Percentiles rank a stretch among this genome's conserved stretches.
Conservation (phyloP, 1,140 invertebrate species). For the Lysiphlebus fabarum region DNA sequence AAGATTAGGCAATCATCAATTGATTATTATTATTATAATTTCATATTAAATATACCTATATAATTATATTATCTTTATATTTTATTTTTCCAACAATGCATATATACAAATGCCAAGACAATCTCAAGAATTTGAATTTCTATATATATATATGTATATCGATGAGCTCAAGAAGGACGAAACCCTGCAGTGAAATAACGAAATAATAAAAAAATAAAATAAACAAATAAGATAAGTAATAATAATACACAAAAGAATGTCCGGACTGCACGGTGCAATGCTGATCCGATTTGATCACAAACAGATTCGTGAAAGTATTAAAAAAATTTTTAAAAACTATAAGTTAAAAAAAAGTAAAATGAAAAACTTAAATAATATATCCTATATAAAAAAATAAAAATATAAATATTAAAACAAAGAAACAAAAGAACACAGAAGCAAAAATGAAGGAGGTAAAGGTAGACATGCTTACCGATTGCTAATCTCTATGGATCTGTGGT, state of each 20-base stretch:
- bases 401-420: background rate
- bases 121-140: too few relatives aligned
- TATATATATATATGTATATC: too few relatives aligned
- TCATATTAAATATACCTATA: too few relatives aligned
- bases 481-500: slow-evolving; percentile 30
- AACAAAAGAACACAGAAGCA: slow-evolving; percentile 16
- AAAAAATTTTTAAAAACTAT: background rate
- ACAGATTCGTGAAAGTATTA: background rate
- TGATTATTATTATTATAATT: too few relatives aligned
- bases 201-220: background rate
- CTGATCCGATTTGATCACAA: slow-evolving; percentile 16
- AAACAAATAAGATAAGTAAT: background rate
- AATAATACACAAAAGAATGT: slow-evolving; percentile 9
- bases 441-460: background rate
- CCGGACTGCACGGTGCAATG: background rate
- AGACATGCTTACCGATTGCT: slow-evolving; percentile 16
- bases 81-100: too few relatives aligned
- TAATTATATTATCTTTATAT: too few relatives aligned
- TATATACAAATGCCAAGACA: too few relatives aligned
- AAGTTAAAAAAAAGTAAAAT: background rate
- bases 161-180: too few relatives aligned
- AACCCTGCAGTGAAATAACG: too few relatives aligned
- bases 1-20: too few relatives aligned
- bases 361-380: background rate
- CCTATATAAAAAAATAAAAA: background rate